Conservation (phyloP, 2,888 invertebrate genomes). For the Thelaira solivaga region DNA sequence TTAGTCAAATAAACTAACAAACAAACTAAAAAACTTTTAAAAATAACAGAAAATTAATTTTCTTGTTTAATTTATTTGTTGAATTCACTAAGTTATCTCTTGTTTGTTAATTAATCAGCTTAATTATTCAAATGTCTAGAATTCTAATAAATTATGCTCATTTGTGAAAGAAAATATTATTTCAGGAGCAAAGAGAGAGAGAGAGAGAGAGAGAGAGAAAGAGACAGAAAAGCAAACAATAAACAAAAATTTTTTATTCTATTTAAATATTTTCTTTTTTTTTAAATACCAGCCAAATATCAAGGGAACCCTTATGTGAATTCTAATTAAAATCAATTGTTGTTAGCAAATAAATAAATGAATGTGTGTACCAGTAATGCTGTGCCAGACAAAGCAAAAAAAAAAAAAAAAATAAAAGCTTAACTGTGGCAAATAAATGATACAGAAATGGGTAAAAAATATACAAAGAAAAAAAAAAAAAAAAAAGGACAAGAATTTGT, state of each 20-base stretch:
- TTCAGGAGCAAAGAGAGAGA: neutral
- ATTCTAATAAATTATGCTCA: constrained; percentile 35
- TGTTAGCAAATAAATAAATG: constrained; percentile 53
- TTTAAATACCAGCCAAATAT: constrained; percentile 27
- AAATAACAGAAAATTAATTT: too few species aligned
- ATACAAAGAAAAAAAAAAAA: constrained; percentile 2
- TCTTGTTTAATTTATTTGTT: too few species aligned
- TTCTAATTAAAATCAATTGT: constrained; percentile 63
- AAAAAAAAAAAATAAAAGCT: too few species aligned
- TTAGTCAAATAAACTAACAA: too few species aligned
- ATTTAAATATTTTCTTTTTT: constrained; percentile 33
- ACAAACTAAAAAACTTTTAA: too few species aligned
- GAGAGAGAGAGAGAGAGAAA: too few species aligned
- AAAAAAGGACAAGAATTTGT: constrained; percentile 2
- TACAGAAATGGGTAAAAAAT: constrained; percentile 12
- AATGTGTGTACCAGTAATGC: too few species aligned
- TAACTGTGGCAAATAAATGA: constrained; percentile 1
- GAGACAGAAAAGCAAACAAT: neutral
- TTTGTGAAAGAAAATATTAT: constrained; percentile 28
- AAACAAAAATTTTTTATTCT: neutral
- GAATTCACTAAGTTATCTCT: neutral
- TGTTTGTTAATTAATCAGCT: too few species aligned
- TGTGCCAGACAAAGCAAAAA: constrained; percentile 49
- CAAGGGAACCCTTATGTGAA: constrained; percentile 58
- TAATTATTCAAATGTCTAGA: constrained; percentile 28